Percentiles rank a stretch among this genome's conserved stretches.
Conservation (phyloP, 2,113 vertebrate species). For the Hyperopisus bebe region DNA sequence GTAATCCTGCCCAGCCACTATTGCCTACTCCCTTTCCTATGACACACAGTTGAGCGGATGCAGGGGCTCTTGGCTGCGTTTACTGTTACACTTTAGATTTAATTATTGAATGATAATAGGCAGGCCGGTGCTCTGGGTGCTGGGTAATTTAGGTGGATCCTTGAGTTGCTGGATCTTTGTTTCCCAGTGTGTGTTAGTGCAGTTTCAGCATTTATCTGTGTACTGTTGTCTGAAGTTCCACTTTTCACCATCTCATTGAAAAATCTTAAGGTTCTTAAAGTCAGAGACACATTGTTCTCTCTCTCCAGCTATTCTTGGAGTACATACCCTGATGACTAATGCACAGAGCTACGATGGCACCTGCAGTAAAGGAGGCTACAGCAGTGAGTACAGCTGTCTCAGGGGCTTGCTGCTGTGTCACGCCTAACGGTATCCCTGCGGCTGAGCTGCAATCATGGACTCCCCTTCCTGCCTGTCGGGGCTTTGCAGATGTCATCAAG, state of each 20-base stretch:
- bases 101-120: neutral
- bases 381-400: conserved; percentile 69
- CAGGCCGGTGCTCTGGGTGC: neutral
- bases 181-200: neutral
- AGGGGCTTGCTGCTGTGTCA: neutral
- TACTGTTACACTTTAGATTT: neutral
- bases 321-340: conserved; percentile 89
- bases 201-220: neutral
- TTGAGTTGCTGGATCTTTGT: neutral
- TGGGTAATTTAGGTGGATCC: neutral
- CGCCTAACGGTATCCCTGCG: neutral
- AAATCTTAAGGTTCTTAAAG: neutral
- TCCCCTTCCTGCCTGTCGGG: neutral
- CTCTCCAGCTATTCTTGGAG: conserved; percentile 86
- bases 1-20: neutral
- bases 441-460: neutral
- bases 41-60: neutral
- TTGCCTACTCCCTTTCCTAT: neutral
- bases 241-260: neutral
- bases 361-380: conserved; percentile 65
- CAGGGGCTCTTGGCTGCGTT: neutral
- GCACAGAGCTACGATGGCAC: conserved; percentile 75
- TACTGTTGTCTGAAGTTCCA: neutral
- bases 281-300: conserved; percentile 16
- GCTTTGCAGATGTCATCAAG: conserved; percentile 80